Evolutionary conservation across 2,113 vertebrate genomes (phyloP).

Genomic region (Corythornis madagascariensis): DNA sequence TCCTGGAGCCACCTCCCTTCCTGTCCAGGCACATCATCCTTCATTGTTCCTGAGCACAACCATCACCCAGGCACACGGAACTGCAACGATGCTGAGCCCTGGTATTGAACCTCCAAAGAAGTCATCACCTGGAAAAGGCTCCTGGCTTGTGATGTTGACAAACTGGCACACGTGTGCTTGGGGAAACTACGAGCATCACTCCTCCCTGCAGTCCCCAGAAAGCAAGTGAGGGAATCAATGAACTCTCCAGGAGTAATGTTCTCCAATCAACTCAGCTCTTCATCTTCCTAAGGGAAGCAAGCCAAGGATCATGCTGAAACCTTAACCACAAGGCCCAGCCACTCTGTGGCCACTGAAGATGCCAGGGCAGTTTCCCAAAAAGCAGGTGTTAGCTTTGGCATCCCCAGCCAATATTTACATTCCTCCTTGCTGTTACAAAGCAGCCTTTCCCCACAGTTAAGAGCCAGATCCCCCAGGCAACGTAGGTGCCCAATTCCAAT

Average conservation of each 20-base stretch:
- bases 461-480: not conserved
- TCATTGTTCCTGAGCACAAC: not conserved
- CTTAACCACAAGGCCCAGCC: slow-evolving; percentile 5
- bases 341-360: not conserved
- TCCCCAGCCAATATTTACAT: not conserved
- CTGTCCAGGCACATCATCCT: not conserved
- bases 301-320: slow-evolving; percentile 6
- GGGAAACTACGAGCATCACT: not conserved
- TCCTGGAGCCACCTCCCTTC: slow-evolving; percentile 25
- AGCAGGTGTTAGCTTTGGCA: slow-evolving; percentile 5
- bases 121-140: not conserved
- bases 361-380: slow-evolving; percentile 45
- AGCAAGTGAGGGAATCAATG: slow-evolving; percentile 12
- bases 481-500: not conserved
- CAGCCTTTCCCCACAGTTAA: not conserved
- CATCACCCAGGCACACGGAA: not conserved
- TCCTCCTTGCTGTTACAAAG: slow-evolving; percentile 1
- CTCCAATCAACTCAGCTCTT: slow-evolving; percentile 25
- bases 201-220: not conserved
- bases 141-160: not conserved
- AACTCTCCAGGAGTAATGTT: slow-evolving; percentile 2
- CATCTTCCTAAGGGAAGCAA: slow-evolving; percentile 25
- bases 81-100: fast-evolving
- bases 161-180: not conserved
- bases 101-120: not conserved